A percentile compares a stretch with the other conserved stretches of the same genome.
phyloP scores from a whole-genome alignment of 2,888 invertebrate species.

The Boloria euphrosyne region DNA sequence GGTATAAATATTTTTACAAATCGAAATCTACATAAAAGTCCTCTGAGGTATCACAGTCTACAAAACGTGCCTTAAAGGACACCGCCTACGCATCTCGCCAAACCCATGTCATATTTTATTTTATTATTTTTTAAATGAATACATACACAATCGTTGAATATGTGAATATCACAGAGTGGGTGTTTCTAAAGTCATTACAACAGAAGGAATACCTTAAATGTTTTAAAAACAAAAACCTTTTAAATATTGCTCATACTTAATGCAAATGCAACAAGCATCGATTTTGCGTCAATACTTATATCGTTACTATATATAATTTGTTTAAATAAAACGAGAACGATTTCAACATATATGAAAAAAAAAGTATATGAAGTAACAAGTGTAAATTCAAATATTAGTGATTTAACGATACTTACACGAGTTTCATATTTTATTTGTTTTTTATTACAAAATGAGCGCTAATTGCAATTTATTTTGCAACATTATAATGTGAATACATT shows the following conservation, averaged over 20 bases:
- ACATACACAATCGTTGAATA: conserved; percentile 24
- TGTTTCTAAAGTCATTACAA: conserved; percentile 19
- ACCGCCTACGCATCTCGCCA: conserved; percentile 21
- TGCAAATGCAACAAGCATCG: neutral
- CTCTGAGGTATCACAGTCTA: neutral
- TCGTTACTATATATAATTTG: neutral
- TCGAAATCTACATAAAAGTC: neutral
- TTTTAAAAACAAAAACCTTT: conserved; percentile 20
- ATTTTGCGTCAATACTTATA: neutral
- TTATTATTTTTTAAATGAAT: conserved; percentile 24
- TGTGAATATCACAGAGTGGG: conserved; percentile 18
- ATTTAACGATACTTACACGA: too few relatives aligned
- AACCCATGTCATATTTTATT: conserved; percentile 19
- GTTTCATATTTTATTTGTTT: too few relatives aligned
- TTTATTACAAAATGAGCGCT: too few relatives aligned
- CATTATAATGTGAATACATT: too few relatives aligned
- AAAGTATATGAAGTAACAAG: too few relatives aligned
- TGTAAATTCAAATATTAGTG: too few relatives aligned
- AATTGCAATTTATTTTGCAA: too few relatives aligned
- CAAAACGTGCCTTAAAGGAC: conserved; percentile 24
- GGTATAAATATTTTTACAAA: neutral
- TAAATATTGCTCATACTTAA: conserved; percentile 1
- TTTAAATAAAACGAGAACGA: too few relatives aligned
- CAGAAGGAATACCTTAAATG: conserved; percentile 11
- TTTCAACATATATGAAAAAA: too few relatives aligned